Evolutionary conservation across 2,888 invertebrate genomes (phyloP), one percentile per base, ranked within the genome.

Genomic region (Andrena fulva): DNA sequence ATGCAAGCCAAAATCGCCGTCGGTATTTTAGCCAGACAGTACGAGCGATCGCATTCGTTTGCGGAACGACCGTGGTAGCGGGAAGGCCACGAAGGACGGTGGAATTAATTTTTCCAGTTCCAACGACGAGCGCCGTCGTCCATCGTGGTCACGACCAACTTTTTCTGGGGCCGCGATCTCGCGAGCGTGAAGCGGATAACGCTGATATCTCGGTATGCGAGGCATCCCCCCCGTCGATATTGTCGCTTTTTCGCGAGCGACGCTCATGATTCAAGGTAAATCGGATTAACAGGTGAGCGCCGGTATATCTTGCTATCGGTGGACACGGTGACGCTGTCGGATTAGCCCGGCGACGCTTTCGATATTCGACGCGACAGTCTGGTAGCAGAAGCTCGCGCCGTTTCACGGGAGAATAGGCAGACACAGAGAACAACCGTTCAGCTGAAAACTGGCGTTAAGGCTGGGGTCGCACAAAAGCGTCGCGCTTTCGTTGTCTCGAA

Each of bases 81-180:
- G 33, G 59, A 16, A 42, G 52, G 69, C 10, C 10, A 50, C 33
- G 35, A 54, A 68, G 70, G 60, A 48, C 27, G 64, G 59, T 66
- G 20, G 82, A 87, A 86, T 86, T 85, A 87, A 87, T 86, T 86
- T 78, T 67, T 77, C 60, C 62, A 63, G 66, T 63, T 69, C 72
- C 76, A n/a, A 20, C 67, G 60, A 20, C 72, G 70, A 73, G 31
- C 59, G 73, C 52, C 80, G 64, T 42, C 83, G 62, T 52, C 67
- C 66, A 33, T 29, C 56, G 78, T 59, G 63, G 67, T 72, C 59
- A 60, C 60, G 63, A 60, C 72, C 54, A 63, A 60, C 73, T 74
- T 72, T 72, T 82, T 64, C 67, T 52, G 56, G 10, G 12, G 8
- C 59, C 42, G 56, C 42, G 59, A 64, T 35, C 33, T 62, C 31